These are phyloP conservation scores for Cryptocheilus praepositus DNA, from an alignment of 2,888 invertebrate genomes.

Conservation along the genomic window DNA sequence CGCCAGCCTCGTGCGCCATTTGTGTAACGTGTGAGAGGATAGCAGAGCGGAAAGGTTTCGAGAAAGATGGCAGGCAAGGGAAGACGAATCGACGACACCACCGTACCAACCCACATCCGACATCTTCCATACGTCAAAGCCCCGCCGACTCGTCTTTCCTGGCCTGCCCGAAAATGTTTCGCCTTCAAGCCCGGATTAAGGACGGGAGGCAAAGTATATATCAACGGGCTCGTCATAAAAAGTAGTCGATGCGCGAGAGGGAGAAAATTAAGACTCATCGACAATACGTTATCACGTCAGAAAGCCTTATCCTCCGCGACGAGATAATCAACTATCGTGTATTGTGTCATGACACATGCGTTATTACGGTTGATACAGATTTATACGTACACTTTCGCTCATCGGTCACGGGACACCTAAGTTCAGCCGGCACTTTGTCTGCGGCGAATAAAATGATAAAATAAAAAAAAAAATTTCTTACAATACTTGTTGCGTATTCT, in stretches of 20 bases:
- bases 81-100: slow-evolving; percentile 73
- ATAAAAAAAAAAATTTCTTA: no score
- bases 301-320: background rate
- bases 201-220: slow-evolving; percentile 32
- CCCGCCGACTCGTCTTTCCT: slow-evolving; percentile 44
- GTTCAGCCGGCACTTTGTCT: no score
- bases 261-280: slow-evolving; percentile 11
- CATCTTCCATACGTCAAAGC: slow-evolving; percentile 69
- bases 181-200: slow-evolving; percentile 34
- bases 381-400: no score
- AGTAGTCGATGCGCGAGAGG: slow-evolving; percentile 9
- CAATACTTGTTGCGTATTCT: no score
- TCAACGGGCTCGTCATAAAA: slow-evolving; percentile 30
- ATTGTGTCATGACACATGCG: no score
- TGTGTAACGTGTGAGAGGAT: slow-evolving; percentile 61
- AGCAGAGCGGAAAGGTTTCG: slow-evolving; percentile 62
- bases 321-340: no score
- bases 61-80: slow-evolving; percentile 62
- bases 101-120: slow-evolving; percentile 61
- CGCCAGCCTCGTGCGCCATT: slow-evolving; percentile 61
- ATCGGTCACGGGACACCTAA: no score
- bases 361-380: no score
- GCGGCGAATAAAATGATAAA: no score
- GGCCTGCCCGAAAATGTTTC: slow-evolving; percentile 38
- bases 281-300: background rate